Base-by-base conservation (phyloP, 2,888 invertebrate species). In the Trichopria drosophilae region DNA sequence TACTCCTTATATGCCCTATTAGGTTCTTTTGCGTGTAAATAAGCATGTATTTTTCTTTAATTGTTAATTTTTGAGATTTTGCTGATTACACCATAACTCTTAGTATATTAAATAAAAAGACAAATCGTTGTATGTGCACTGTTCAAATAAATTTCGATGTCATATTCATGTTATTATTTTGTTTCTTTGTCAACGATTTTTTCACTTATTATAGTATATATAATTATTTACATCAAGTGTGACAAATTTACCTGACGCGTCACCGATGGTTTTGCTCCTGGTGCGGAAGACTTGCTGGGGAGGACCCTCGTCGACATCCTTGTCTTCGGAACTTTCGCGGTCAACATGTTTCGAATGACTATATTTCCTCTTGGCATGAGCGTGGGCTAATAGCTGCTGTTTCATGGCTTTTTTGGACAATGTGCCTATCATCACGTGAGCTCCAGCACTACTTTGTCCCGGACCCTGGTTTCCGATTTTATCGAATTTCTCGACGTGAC, bases 191-290 rank as follows among this genome's bases (percentile, higher is more conserved):
- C n/a, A 20, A 35, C 10, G 19, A 6, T 10, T 9, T 9, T 9
- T 35, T 16, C 19, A 5, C 15, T 15, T 15, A 18, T 35, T 16
- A 18, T 19, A 12, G 6, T 35, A 10, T 10, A 36, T 18, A 20
- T 18, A n/a, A 31, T 20, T 23, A 34, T 44, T 26, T 10, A 15
- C 36, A 75, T 10, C 3, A n/a, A 12, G 6, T 12, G n/a, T 13
- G 29, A 37, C n/a, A 36, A n/a, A n/a, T 61, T 72, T 72, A 88
- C 90, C 90, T 67, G 84, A 82, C 49, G 86, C 82, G 75, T 94
- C 93, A 62, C 92, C 90, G 61, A 93, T 83, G n/a, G 93, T 94
- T 80, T 90, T 93, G 79, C 93, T 93, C 66, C 94, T 83, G 61
- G 86, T 84, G 76, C 61, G 76, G 51, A 70, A 70, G 6, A 60